Evolutionary conservation across 1,140 invertebrate genomes (phyloP).

Genomic region (Penaeus japonicus): DNA sequence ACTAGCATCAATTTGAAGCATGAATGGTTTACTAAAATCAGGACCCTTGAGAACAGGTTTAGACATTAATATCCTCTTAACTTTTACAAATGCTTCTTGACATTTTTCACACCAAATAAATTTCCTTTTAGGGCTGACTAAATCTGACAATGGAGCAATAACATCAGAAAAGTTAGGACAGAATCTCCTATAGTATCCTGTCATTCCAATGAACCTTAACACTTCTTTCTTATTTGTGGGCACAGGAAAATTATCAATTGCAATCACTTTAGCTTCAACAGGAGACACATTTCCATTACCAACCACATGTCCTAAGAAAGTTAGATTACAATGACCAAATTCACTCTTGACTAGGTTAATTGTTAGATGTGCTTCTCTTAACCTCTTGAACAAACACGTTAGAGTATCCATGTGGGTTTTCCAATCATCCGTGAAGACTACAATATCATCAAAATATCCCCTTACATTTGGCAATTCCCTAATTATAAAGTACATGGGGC

Average conservation of each 20-base stretch:
- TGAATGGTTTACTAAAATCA: background rate
- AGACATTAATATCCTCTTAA: background rate
- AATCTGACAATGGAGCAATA: background rate
- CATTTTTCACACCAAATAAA: background rate
- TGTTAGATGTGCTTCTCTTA: too few relatives aligned
- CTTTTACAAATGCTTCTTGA: conserved; percentile 2
- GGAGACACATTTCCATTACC: background rate
- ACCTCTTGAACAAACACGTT: too few relatives aligned
- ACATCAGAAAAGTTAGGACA: background rate
- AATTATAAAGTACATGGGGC: background rate
- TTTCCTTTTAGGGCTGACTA: conserved; percentile 2
- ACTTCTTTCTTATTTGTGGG: background rate
- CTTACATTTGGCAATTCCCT: too few relatives aligned
- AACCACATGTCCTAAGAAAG: too few relatives aligned
- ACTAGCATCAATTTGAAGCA: background rate
- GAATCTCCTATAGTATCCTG: background rate
- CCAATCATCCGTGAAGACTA: too few relatives aligned
- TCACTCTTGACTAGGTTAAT: too few relatives aligned
- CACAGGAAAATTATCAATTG: background rate
- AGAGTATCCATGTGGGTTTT: too few relatives aligned
- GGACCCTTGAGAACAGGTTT: background rate
- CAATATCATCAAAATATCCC: too few relatives aligned
- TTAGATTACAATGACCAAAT: too few relatives aligned
- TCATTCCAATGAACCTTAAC: background rate
- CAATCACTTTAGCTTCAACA: background rate